Base-by-base conservation (phyloP, 2,888 invertebrate genomes). In the Meiosimyza platycephala region DNA sequence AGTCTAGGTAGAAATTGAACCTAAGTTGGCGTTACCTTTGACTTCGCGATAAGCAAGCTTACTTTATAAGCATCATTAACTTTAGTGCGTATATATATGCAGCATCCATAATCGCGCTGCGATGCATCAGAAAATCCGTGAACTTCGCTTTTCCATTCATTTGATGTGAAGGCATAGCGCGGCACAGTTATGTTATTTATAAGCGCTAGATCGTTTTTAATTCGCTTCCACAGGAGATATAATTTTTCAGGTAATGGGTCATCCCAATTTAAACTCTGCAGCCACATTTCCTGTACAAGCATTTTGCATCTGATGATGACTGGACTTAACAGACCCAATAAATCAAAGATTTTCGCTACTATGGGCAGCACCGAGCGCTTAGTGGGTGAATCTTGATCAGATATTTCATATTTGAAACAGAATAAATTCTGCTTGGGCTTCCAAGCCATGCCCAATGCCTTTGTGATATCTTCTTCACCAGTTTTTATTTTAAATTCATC, bases 41-140 rank as follows among this genome's bases (percentile, higher is more conserved):
- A 71, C 16, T 52, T 47, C 55, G 64, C 63, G 3, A 9, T 51
- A 28, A 71, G 16, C 9, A 60, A 16, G 4, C 54, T 22, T 22
- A 22, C 22, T 22, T 22, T 22, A 22, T 22, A 22, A 22, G 22
- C 22, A 22, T 22, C 22, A 52, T 52, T 52, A 15, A 15, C 52
- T 52, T 15, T 3, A 2, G 55, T 63, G 22, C 54, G 63, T 7
- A 70, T 1, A 57, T 59, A 66, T 1, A 66, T n/a, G 16, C 60
- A n/a, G n/a, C n/a, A n/a, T n/a, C n/a, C n/a, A n/a, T n/a, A n/a
- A n/a, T n/a, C n/a, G n/a, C n/a, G n/a, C n/a, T n/a, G n/a, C n/a
- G n/a, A n/a, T n/a, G n/a, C n/a, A n/a, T n/a, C n/a, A 72, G 60
- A n/a, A 2, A 66, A 72, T 6, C 59, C 59, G 13, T 71, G 50